Percentiles rank a stretch among this genome's conserved stretches.
phyloP scores from a whole-genome alignment of 2,797 vertebrate genomes.

The Hypotaenidia okinawae region DNA sequence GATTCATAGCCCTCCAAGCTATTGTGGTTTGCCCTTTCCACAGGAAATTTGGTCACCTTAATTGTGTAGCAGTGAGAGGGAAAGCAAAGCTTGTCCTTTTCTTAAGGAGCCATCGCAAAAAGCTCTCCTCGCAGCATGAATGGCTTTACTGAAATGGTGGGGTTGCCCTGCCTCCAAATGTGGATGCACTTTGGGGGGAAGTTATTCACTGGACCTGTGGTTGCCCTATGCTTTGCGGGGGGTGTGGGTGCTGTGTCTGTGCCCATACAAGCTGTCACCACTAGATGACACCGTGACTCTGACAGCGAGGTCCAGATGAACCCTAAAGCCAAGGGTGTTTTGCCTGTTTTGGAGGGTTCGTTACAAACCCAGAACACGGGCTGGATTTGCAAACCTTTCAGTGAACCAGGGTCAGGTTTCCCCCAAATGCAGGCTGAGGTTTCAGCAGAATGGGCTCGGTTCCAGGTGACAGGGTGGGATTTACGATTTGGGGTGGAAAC shows the following conservation, averaged over 20 bases:
- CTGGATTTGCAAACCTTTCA: constrained; percentile 13
- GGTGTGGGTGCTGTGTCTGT: background rate
- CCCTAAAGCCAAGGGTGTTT: background rate
- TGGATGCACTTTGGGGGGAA: background rate
- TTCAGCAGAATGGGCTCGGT: constrained; percentile 2
- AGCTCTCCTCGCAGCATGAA: accelerated
- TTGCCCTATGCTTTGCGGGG: accelerated
- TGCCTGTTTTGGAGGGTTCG: background rate
- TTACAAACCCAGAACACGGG: background rate
- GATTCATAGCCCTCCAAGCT: background rate
- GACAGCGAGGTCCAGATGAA: background rate
- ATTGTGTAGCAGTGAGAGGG: background rate
- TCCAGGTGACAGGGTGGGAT: constrained; percentile 36
- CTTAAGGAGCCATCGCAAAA: background rate
- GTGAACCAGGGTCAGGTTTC: constrained; percentile 29
- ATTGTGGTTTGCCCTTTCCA: background rate
- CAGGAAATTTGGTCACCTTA: background rate
- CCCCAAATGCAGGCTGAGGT: constrained; percentile 10
- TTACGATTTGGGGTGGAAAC: constrained; percentile 30
- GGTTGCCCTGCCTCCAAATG: background rate
- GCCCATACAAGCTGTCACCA: background rate
- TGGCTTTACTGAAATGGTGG: background rate
- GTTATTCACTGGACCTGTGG: background rate
- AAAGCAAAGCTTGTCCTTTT: background rate
- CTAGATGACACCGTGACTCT: constrained; percentile 46